These are phyloP conservation scores for Leptatherina wallacei DNA, from an alignment of 2,797 vertebrate genomes.

Conservation along the genomic window DNA sequence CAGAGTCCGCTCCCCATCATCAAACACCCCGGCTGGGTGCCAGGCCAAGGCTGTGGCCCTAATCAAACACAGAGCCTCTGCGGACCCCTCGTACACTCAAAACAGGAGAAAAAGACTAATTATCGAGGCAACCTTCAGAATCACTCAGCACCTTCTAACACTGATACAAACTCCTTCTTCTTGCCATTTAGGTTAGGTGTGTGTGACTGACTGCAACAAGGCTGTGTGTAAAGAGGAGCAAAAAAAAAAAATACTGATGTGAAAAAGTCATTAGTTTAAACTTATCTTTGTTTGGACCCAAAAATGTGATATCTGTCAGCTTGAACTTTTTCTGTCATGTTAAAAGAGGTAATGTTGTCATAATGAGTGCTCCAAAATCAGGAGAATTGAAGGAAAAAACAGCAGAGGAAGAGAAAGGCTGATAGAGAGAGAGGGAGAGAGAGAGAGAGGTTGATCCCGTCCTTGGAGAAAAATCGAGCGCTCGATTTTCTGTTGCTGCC, in stretches of 20 bases:
- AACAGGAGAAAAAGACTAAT: slow-evolving; percentile 72
- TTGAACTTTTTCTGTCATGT: slow-evolving; percentile 35
- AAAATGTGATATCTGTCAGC: slow-evolving; percentile 27
- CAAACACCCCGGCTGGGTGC: slow-evolving; percentile 74
- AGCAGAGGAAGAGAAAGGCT: slow-evolving; percentile 1
- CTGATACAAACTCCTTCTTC: slow-evolving; percentile 57
- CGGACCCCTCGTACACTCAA: slow-evolving; percentile 55
- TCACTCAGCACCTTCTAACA: slow-evolving; percentile 54
- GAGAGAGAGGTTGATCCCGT: slow-evolving; percentile 78
- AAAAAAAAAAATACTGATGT: neutral
- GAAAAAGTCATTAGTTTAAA: slow-evolving; percentile 13
- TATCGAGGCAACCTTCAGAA: slow-evolving; percentile 73
- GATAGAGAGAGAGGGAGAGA: slow-evolving; percentile 21
- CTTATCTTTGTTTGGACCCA: neutral
- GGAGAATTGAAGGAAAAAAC: slow-evolving; percentile 6
- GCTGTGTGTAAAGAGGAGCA: neutral
- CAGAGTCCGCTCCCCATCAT: slow-evolving; percentile 67
- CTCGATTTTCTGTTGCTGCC: slow-evolving; percentile 93
- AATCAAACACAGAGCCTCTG: slow-evolving; percentile 77
- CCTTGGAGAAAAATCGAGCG: slow-evolving; percentile 87
- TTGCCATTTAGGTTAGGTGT: slow-evolving; percentile 43
- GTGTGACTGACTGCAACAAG: slow-evolving; percentile 16
- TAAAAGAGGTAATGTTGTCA: slow-evolving; percentile 24
- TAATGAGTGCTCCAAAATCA: slow-evolving; percentile 12
- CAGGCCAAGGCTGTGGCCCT: slow-evolving; percentile 74